Evolutionary conservation across 1,140 invertebrate genomes (phyloP).

Genomic region (Eciton burchellii): DNA sequence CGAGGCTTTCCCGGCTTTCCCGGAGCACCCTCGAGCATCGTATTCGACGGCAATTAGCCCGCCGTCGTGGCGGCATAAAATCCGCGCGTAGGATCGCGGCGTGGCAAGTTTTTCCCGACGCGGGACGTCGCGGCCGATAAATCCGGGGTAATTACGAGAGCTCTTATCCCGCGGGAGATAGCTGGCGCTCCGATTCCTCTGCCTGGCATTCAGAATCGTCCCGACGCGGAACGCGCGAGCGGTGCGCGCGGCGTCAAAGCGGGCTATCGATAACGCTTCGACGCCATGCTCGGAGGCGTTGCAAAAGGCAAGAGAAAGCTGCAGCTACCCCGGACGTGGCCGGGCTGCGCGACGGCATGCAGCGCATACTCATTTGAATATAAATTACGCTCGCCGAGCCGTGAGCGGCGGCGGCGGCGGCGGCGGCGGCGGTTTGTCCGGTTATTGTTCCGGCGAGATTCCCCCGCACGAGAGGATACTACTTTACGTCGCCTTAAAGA

Average conservation of each 20-base stretch:
- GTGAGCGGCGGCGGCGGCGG: constrained; percentile 40
- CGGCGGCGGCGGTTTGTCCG: constrained; percentile 73
- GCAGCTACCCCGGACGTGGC: constrained; percentile 68
- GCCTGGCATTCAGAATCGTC: neutral
- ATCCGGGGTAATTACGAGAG: constrained; percentile 34
- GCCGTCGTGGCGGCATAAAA: neutral
- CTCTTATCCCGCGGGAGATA: constrained; percentile 31
- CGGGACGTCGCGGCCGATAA: constrained; percentile 26
- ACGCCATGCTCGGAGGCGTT: constrained; percentile 61
- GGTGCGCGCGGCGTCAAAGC: constrained; percentile 36
- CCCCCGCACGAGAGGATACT: constrained; percentile 76
- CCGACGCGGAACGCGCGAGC: neutral
- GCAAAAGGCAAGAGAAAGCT: constrained; percentile 72
- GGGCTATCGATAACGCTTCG: constrained; percentile 54
- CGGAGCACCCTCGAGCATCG: neutral
- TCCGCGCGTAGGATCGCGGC: neutral
- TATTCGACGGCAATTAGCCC: constrained; percentile 13
- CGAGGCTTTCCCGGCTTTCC: neutral
- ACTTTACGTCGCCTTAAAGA: constrained; percentile 59
- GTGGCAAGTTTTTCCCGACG: constrained; percentile 5
- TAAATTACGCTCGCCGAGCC: constrained; percentile 78
- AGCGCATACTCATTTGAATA: constrained; percentile 80
- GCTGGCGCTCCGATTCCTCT: constrained; percentile 31
- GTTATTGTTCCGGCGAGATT: constrained; percentile 80
- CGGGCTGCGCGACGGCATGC: constrained; percentile 69